Conservation (phyloP, 2,888 invertebrate species). For the Antheraea yamamai region DNA sequence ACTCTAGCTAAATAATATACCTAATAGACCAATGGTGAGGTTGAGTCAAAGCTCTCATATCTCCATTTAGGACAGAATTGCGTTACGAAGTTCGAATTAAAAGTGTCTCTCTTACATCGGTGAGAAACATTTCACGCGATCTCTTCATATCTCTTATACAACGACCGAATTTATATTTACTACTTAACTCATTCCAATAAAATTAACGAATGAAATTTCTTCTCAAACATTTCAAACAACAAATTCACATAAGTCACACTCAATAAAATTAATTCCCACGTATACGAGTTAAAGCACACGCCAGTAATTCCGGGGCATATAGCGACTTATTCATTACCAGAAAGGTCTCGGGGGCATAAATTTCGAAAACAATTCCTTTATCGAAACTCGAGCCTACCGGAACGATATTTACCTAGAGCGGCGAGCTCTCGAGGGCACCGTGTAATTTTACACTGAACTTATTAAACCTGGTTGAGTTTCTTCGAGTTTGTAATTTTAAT, state of each 20-base stretch:
- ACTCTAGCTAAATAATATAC: too few species aligned
- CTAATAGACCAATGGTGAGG: too few species aligned
- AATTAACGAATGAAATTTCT: background rate
- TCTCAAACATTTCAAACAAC: slow-evolving; percentile 15
- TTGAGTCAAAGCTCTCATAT: too few species aligned
- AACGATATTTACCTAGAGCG: slow-evolving; percentile 51
- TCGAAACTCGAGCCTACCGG: slow-evolving; percentile 49
- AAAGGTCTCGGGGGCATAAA: slow-evolving; percentile 42
- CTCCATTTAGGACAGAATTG: too few species aligned
- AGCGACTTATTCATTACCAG: slow-evolving; percentile 38
- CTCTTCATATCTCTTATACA: slow-evolving; percentile 1
- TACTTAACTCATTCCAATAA: background rate
- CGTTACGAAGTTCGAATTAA: too few species aligned
- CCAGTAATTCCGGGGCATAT: slow-evolving; percentile 16
- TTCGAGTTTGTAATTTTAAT: slow-evolving; percentile 60
- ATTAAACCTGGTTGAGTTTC: slow-evolving; percentile 53
- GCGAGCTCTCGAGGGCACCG: slow-evolving; percentile 35
- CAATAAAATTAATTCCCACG: background rate
- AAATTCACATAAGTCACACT: slow-evolving; percentile 13
- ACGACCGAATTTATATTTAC: background rate
- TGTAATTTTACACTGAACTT: slow-evolving; percentile 57
- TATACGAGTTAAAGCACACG: slow-evolving; percentile 11
- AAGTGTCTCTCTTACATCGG: background rate
- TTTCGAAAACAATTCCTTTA: slow-evolving; percentile 50
- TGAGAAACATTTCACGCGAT: background rate